Base-by-base conservation (phyloP, 2,888 invertebrate species). In the Neoitamus cyanurus region DNA sequence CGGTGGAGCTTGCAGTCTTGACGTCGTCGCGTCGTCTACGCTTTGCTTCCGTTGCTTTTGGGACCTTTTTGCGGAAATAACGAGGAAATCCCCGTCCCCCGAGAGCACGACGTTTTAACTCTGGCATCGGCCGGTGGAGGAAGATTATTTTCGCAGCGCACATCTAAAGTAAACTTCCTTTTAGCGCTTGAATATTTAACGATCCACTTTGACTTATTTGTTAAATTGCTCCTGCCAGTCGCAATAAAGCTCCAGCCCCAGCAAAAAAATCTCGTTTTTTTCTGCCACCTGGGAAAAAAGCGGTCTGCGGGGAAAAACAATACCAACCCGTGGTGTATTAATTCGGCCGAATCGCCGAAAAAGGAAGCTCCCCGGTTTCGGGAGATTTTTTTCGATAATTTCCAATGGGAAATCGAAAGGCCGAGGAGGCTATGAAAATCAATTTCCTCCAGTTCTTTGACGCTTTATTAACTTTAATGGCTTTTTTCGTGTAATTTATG, bases 401-500 rank as follows among this genome's bases (percentile, higher is more conserved):
- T 75, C 36, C 75, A 75, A 75, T 20, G 42, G 25, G 25, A 77
- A 77, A 34, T 37, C 25, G 42, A 77, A 77, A 46, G 46, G 77
- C 25, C 36, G 73, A 77, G 25, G 31, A 58, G 25, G 75, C 80
- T 36, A 58, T 58, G 58, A 80, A 80, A 68, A 80, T 80, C 68
- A 80, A 80, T 68, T 80, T 80, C 80, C 34, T 80, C 25, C 31
- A 48, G 68, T 77, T 34, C 80, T 80, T 80, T 58, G 80, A 58
- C 68, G 80, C 80, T 80, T 80, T 80, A 80, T 80, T 80, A 80
- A 68, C 80, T 80, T 80, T 80, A 48, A 80, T 68, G 68, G 48
- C 58, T 20, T 37, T 75, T 70, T 46, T 77, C 20, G 20, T 46
- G 30, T 77, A 58, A 58, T 58, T 58, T 15, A 58, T 58, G 58